Percentiles rank a stretch among this genome's conserved stretches.
These are phyloP conservation scores for Struthidea cinerea DNA, from an alignment of 2,113 vertebrate species.

Conservation along the genomic window DNA sequence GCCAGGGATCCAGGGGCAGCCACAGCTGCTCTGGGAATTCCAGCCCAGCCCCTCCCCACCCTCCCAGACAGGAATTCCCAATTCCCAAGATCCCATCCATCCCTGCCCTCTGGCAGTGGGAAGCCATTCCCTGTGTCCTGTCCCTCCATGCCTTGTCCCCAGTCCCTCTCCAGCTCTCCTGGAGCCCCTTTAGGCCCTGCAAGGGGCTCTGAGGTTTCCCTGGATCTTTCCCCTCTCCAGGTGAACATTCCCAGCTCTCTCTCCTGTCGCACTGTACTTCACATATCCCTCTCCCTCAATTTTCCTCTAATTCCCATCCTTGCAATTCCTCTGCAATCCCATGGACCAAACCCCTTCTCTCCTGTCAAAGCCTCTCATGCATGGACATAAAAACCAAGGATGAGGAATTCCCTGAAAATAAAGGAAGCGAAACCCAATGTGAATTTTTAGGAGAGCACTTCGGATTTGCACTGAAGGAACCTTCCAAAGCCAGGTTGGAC, in stretches of 20 bases:
- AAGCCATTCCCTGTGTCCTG: neutral
- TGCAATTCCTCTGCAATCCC: accelerated
- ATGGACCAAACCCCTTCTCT: accelerated
- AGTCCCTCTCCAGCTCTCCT: neutral
- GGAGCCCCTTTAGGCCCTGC: neutral
- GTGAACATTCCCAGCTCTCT: neutral
- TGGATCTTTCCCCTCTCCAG: neutral
- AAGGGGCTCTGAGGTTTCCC: neutral
- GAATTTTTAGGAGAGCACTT: neutral
- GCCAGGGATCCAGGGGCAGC: neutral
- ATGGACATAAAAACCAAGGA: neutral
- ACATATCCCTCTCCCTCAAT: neutral
- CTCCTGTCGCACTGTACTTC: accelerated
- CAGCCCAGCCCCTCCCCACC: neutral
- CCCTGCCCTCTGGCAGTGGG: neutral
- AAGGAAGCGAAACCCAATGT: neutral
- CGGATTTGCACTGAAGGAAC: neutral
- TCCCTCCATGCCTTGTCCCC: neutral
- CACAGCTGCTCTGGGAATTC: neutral
- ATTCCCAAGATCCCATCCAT: neutral
- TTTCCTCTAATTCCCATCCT: neutral
- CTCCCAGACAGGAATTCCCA: neutral
- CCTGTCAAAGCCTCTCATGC: neutral
- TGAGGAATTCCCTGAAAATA: neutral
- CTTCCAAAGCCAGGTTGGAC: neutral